Percentiles rank a stretch among this genome's conserved stretches.
Evolutionary conservation across 2,888 invertebrate genomes (phyloP).

Genomic region (Coleophora flavipennella): DNA sequence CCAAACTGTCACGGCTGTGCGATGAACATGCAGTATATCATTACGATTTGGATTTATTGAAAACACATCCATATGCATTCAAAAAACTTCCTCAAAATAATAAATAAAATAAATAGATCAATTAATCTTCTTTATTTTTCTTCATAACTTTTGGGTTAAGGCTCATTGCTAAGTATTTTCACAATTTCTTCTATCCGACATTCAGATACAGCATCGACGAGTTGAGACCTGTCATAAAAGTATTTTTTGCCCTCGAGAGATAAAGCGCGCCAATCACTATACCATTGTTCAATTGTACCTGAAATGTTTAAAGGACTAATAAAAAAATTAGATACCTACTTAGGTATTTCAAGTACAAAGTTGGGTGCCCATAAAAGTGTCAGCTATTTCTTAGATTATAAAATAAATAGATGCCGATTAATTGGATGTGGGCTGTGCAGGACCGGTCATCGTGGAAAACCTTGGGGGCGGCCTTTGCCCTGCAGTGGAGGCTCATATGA

Average conservation of each 20-base stretch:
- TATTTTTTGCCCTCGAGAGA: conserved; percentile 30
- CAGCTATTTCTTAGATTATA: no score
- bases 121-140: conserved; percentile 10
- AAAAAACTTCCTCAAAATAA: background rate
- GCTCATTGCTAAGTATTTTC: conserved; percentile 28
- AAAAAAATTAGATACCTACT: no score
- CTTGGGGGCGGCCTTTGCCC: no score
- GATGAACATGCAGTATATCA: conserved; percentile 25
- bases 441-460: no score
- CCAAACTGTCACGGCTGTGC: conserved; percentile 20
- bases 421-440: no score
- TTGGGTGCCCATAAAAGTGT: no score
- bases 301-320: no score
- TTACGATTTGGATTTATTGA: conserved; percentile 28
- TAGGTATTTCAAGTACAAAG: no score
- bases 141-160: conserved; percentile 10
- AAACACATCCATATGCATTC: conserved; percentile 11
- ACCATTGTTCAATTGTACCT: conserved; percentile 53
- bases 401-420: no score
- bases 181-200: conserved; percentile 32
- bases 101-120: no score
- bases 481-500: no score
- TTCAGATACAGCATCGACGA: conserved; percentile 32
- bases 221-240: conserved; percentile 24
- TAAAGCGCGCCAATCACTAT: conserved; percentile 41